A percentile compares a stretch with the other conserved stretches of the same genome.
Conservation (phyloP, 1,140 invertebrate species). For the Ceratitis capitata region DNA sequence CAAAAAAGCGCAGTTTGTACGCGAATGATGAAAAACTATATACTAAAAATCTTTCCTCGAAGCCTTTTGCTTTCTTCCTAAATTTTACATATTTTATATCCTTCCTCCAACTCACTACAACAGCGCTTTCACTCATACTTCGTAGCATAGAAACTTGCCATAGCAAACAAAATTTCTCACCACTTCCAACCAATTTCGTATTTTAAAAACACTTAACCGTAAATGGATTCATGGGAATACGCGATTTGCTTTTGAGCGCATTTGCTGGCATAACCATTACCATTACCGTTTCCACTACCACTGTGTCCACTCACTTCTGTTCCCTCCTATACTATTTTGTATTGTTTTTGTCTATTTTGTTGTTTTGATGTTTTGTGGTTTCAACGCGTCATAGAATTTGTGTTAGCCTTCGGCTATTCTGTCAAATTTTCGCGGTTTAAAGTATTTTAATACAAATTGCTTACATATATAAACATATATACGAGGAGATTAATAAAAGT, state of each 20-base stretch:
- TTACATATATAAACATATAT: background rate
- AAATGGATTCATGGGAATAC: conserved; percentile 1
- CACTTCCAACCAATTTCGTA: background rate
- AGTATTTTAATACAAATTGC: background rate
- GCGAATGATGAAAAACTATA: too few relatives aligned
- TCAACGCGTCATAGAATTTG: background rate
- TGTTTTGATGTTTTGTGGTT: background rate
- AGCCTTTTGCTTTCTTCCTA: too few relatives aligned
- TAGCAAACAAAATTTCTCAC: background rate
- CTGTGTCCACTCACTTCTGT: too few relatives aligned
- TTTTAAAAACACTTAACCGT: background rate
- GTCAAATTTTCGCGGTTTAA: background rate
- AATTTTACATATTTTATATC: too few relatives aligned
- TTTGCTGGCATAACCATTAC: conserved; percentile 5
- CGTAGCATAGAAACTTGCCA: background rate
- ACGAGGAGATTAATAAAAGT: too few relatives aligned
- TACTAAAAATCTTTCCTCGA: too few relatives aligned
- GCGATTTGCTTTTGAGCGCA: background rate
- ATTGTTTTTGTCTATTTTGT: background rate
- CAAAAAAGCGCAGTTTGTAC: too few relatives aligned
- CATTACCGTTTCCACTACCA: background rate
- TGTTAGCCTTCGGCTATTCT: background rate
- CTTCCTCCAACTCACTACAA: too few relatives aligned
- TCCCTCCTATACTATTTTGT: background rate
- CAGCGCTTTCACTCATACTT: too few relatives aligned